A percentile compares a stretch with the other conserved stretches of the same genome.
These are phyloP conservation scores for Danaus chrysippus DNA, from an alignment of 2,888 invertebrate species.

Conservation along the genomic window DNA sequence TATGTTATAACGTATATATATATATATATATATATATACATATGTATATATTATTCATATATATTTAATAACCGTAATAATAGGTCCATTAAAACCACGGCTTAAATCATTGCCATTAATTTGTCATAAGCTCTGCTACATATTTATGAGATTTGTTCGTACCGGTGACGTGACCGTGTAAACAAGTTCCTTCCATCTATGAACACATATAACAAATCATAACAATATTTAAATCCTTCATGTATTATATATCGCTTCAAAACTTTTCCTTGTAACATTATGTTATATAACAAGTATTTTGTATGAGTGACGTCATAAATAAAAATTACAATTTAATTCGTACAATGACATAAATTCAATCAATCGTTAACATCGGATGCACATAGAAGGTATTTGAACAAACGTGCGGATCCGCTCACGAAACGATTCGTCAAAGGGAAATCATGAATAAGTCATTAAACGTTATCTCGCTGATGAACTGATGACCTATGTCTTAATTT, in stretches of 20 bases:
- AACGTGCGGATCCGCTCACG: conserved; percentile 42
- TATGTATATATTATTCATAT: conserved; percentile 3
- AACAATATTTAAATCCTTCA: conserved; percentile 7
- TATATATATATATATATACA: conserved; percentile 1
- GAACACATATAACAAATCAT: neutral
- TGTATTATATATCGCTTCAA: conserved; percentile 9
- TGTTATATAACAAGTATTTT: neutral
- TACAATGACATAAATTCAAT: conserved; percentile 9
- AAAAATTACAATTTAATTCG: conserved; percentile 4
- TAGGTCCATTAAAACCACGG: conserved; percentile 25
- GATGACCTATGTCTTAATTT: conserved; percentile 54
- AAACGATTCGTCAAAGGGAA: conserved; percentile 32
- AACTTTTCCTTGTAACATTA: neutral
- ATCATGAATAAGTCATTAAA: conserved; percentile 66
- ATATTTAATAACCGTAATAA: conserved; percentile 24
- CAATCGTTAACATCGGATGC: conserved; percentile 16
- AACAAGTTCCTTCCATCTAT: neutral
- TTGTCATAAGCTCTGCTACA: conserved; percentile 27
- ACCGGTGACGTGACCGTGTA: conserved; percentile 14
- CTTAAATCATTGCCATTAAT: conserved; percentile 28
- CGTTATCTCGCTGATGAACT: conserved; percentile 52
- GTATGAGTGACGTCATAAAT: neutral
- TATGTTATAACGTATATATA: no score
- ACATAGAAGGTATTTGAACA: conserved; percentile 28
- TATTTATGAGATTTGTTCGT: conserved; percentile 26